These are phyloP conservation scores for Galagoides demidoff DNA, from an alignment of 2,797 vertebrate genomes.

Conservation along the genomic window DNA sequence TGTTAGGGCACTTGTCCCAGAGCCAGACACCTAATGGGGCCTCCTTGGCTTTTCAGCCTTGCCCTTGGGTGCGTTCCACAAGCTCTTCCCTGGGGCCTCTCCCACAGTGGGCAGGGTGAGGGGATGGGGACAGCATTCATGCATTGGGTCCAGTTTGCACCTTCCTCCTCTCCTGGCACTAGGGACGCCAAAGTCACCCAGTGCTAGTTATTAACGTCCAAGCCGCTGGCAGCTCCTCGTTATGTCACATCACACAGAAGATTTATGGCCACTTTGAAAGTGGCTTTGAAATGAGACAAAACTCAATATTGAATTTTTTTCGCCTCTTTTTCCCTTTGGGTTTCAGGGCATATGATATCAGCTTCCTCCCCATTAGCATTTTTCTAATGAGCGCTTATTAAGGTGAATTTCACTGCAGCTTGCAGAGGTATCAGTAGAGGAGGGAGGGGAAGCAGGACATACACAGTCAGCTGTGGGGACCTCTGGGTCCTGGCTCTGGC, in stretches of 20 bases:
- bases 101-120: background rate
- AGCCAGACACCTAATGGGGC: background rate
- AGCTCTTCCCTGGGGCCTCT: background rate
- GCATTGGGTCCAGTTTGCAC: fast-evolving
- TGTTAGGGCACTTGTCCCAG: background rate
- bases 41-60: background rate
- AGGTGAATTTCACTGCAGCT: conserved; percentile 63
- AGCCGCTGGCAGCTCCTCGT: conserved; percentile 24
- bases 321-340: conserved; percentile 55
- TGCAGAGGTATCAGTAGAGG: conserved; percentile 53
- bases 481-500: background rate
- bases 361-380: conserved; percentile 75
- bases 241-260: conserved; percentile 55
- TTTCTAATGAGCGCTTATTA: conserved; percentile 75
- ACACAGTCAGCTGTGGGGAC: background rate
- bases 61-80: background rate
- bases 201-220: background rate
- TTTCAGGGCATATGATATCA: conserved; percentile 66
- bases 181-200: background rate
- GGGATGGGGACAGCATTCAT: background rate
- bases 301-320: conserved; percentile 76
- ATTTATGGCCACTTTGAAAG: conserved; percentile 79
- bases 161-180: background rate
- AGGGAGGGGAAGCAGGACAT: background rate
- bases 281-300: conserved; percentile 80